Conservation (phyloP, 2,797 vertebrate species). For the Eidolon dupreanum region DNA sequence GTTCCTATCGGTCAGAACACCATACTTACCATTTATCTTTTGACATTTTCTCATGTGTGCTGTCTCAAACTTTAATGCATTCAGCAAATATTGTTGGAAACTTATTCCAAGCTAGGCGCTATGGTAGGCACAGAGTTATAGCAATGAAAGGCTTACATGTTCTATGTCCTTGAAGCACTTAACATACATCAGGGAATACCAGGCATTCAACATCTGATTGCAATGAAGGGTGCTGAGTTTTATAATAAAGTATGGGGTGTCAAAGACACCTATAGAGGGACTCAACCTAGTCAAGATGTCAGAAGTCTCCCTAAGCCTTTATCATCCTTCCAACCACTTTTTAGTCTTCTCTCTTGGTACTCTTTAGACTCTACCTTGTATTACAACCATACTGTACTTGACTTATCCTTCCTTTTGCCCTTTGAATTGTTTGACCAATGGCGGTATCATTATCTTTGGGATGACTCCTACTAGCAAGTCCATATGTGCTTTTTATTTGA, state of each 20-base stretch:
- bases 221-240: not conserved
- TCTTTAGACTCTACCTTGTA: not conserved
- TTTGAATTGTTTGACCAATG: not conserved
- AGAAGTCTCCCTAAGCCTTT: not conserved
- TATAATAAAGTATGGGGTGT: not conserved
- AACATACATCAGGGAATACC: not conserved
- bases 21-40: not conserved
- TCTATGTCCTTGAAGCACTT: not conserved
- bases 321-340: not conserved
- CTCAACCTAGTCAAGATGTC: not conserved
- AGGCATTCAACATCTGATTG: not conserved
- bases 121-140: not conserved
- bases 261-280: not conserved
- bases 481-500: not conserved
- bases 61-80: not conserved
- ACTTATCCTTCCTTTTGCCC: not conserved
- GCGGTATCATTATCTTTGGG: not conserved
- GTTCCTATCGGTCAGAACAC: not conserved
- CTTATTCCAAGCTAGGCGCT: not conserved
- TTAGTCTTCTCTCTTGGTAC: not conserved
- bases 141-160: not conserved
- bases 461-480: not conserved
- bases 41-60: not conserved
- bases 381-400: not conserved
- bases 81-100: not conserved